A percentile compares a stretch with the other conserved stretches of the same genome.
phyloP scores from a whole-genome alignment of 1,140 invertebrate genomes.

The Bombus confusus region DNA sequence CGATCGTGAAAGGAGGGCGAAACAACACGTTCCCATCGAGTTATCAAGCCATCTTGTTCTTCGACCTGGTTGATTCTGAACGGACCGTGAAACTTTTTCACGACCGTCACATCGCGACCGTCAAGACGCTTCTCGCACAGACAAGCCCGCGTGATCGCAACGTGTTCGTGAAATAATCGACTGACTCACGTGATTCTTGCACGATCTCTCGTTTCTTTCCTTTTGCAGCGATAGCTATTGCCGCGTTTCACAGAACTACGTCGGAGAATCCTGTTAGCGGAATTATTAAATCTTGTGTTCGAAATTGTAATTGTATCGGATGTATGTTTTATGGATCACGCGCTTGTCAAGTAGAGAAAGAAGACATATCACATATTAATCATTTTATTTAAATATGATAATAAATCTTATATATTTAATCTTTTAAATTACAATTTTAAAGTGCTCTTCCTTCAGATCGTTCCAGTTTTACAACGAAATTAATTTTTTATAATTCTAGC shows the following conservation, averaged over 20 bases:
- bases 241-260: not conserved
- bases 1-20: slow-evolving; percentile 25
- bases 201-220: slow-evolving; percentile 1
- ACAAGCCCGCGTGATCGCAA: slow-evolving; percentile 19
- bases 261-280: not conserved
- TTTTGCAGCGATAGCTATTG: slow-evolving; percentile 14
- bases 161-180: slow-evolving; percentile 30
- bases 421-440: no score
- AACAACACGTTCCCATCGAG: not conserved
- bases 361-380: no score
- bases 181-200: slow-evolving; percentile 5
- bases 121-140: not conserved
- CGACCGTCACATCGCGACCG: not conserved
- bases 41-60: not conserved
- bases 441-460: no score
- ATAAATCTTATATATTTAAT: no score
- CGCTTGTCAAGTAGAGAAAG: no score
- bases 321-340: no score
- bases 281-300: no score
- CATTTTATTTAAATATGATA: no score
- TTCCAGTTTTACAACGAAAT: no score
- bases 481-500: no score
- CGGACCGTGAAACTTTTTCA: not conserved
- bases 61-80: not conserved
- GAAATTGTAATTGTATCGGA: no score